Percentiles rank a stretch among this genome's conserved stretches.
These are phyloP conservation scores for Plecturocebus donacophilus DNA, from an alignment of 2,113 vertebrate genomes.

Conservation along the genomic window DNA sequence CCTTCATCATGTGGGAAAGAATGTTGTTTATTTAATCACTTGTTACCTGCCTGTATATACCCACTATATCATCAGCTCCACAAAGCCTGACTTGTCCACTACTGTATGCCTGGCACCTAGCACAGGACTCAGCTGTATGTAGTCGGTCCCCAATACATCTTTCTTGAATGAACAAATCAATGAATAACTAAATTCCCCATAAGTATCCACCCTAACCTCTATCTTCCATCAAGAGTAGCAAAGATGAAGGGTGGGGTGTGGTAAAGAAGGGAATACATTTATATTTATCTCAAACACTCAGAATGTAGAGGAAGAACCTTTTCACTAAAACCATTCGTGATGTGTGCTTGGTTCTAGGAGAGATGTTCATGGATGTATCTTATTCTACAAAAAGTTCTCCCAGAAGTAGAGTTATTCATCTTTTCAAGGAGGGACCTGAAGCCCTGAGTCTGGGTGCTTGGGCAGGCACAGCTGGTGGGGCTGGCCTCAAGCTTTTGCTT, in stretches of 20 bases:
- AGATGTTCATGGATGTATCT: neutral
- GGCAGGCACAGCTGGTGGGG: neutral
- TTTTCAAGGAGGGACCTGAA: neutral
- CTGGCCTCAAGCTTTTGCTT: neutral
- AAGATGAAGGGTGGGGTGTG: neutral
- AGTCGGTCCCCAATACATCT: neutral
- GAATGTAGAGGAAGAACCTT: neutral
- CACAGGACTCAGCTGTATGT: neutral
- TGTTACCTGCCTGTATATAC: rapidly evolving
- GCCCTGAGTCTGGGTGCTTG: rapidly evolving
- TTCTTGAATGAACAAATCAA: neutral
- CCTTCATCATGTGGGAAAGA: neutral
- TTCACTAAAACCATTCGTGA: neutral
- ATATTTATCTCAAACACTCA: neutral
- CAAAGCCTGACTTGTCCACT: rapidly evolving
- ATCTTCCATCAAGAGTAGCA: neutral
- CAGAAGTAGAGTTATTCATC: neutral
- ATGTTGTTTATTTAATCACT: too few species aligned
- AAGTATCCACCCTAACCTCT: neutral
- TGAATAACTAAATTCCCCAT: neutral
- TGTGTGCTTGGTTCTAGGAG: neutral
- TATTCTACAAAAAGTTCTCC: neutral
- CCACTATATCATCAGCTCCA: neutral
- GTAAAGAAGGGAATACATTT: neutral
- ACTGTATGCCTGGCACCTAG: neutral